Percentiles rank a stretch among this genome's conserved stretches.
phyloP scores from a whole-genome alignment of 2,113 vertebrate species.

The Bufo gargarizans region DNA sequence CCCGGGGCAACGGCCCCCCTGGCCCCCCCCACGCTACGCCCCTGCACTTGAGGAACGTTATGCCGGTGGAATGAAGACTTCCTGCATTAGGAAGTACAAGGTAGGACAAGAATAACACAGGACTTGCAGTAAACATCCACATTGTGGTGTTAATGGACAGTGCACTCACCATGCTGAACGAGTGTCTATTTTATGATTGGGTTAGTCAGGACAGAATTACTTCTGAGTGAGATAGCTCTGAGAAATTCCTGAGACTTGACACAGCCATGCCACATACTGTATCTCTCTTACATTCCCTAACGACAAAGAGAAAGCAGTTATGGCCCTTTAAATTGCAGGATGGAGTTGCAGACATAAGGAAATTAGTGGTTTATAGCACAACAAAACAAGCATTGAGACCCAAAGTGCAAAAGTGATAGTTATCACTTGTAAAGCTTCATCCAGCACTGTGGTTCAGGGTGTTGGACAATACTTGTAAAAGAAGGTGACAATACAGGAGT shows the following conservation, averaged over 20 bases:
- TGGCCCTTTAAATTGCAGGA: constrained; percentile 47
- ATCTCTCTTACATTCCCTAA: neutral
- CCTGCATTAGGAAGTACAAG: constrained; percentile 23
- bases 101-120: neutral
- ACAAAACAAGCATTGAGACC: constrained; percentile 18
- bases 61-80: neutral
- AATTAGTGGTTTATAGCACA: constrained; percentile 46
- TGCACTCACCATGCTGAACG: neutral
- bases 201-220: neutral
- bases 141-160: constrained; percentile 37
- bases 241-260: constrained; percentile 14
- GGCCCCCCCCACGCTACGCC: too few species aligned
- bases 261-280: constrained; percentile 34
- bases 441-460: neutral
- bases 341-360: constrained; percentile 35
- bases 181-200: neutral
- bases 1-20: too few species aligned
- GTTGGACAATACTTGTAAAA: neutral
- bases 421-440: constrained; percentile 7
- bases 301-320: constrained; percentile 18
- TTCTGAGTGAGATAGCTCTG: neutral
- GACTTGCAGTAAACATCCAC: constrained; percentile 8
- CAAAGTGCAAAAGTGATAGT: constrained; percentile 28
- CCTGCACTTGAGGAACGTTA: neutral
- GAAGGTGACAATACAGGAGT: neutral